Evolutionary conservation across 2,797 vertebrate species (phyloP).

Genomic region (Lateolabrax maculatus): DNA sequence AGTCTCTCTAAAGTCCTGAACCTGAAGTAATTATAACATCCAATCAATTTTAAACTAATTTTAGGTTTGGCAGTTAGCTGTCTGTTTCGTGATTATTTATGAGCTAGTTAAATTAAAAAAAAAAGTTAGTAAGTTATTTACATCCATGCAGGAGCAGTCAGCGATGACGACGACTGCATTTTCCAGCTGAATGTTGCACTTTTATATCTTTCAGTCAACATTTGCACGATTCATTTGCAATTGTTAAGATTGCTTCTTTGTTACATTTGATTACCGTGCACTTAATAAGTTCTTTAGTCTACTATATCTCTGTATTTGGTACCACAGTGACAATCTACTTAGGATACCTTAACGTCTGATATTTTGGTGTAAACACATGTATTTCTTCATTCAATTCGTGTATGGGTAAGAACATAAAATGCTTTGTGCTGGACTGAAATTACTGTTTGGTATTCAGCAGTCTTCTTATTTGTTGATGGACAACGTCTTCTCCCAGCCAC

Average conservation of each 20-base stretch:
- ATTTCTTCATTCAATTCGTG: background rate
- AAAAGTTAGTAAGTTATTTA: slow-evolving; percentile 20
- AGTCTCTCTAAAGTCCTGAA: slow-evolving; percentile 61
- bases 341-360: background rate
- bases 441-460: slow-evolving; percentile 23
- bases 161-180: background rate
- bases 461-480: slow-evolving; percentile 20
- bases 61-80: slow-evolving; percentile 47
- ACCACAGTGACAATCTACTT: background rate
- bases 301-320: background rate
- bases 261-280: background rate
- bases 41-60: slow-evolving; percentile 71
- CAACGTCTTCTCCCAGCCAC: slow-evolving; percentile 27
- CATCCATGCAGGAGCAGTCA: slow-evolving; percentile 8
- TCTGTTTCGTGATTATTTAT: slow-evolving; percentile 50
- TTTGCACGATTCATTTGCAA: no score
- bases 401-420: background rate
- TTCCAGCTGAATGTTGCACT: slow-evolving; percentile 1
- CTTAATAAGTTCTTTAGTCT: background rate
- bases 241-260: background rate
- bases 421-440: slow-evolving; percentile 13
- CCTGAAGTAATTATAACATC: slow-evolving; percentile 67
- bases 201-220: no score
- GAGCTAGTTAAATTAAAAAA: slow-evolving; percentile 39
- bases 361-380: background rate